Conservation (phyloP, 1,140 invertebrate species). For the Musca domestica region DNA sequence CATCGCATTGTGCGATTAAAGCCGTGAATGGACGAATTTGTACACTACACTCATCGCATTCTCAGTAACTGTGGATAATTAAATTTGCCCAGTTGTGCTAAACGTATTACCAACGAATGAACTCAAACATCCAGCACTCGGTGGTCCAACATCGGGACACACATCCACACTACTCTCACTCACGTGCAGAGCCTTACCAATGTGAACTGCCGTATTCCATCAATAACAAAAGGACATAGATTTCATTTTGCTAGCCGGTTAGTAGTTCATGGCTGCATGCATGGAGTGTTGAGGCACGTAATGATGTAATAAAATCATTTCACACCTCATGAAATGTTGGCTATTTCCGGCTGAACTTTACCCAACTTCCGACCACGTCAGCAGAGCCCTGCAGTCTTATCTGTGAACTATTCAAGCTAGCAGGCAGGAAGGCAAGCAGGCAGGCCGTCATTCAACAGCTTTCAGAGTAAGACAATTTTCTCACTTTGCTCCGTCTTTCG, state of each 20-base stretch:
- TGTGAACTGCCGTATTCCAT: too few species aligned
- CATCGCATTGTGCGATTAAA: too few species aligned
- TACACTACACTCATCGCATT: too few species aligned
- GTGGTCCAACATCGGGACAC: not conserved
- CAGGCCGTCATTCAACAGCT: not conserved
- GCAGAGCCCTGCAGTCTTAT: not conserved
- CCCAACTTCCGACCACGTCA: conserved; percentile 42
- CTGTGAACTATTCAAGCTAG: not conserved
- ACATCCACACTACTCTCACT: not conserved
- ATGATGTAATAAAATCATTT: conserved; percentile 54
- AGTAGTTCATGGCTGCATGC: not conserved
- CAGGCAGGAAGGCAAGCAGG: not conserved
- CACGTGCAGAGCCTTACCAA: too few species aligned
- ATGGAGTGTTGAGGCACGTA: conserved; percentile 36
- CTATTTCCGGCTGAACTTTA: conserved; percentile 52
- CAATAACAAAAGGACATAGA: too few species aligned
- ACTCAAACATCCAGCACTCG: not conserved
- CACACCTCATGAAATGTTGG: conserved; percentile 53
- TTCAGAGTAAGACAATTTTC: not conserved
- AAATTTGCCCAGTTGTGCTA: not conserved
- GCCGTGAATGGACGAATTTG: too few species aligned
- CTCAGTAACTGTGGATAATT: conserved; percentile 4
- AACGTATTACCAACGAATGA: not conserved
- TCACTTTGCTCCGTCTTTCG: not conserved
- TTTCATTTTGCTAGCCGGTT: not conserved